phyloP scores from a whole-genome alignment of 1,140 invertebrate species.

The Tetragnatha versicolor region DNA sequence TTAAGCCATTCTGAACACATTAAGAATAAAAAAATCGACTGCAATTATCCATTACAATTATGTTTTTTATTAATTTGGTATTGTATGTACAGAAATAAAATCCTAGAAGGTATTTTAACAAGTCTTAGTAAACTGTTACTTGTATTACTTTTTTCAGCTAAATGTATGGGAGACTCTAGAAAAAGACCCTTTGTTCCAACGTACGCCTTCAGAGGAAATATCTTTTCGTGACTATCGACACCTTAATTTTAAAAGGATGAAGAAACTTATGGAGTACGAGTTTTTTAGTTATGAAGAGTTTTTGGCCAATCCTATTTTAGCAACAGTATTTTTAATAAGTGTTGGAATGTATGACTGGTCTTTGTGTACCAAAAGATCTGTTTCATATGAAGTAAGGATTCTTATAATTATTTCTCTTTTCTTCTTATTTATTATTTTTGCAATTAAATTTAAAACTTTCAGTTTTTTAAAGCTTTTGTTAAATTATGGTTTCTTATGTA shows the following conservation, averaged over 20 bases:
- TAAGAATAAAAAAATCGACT: too few species aligned
- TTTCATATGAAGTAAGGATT: slow-evolving; percentile 62
- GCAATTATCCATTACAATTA: too few species aligned
- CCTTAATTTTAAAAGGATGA: slow-evolving; percentile 71
- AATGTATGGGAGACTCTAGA: slow-evolving; percentile 81
- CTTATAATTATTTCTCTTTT: too few species aligned
- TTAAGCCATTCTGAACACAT: too few species aligned
- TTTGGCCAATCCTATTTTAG: slow-evolving; percentile 64
- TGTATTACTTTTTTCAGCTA: slow-evolving; percentile 69
- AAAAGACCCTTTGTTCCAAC: slow-evolving; percentile 79
- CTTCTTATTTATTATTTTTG: too few species aligned
- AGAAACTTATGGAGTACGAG: slow-evolving; percentile 72
- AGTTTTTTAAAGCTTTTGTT: too few species aligned
- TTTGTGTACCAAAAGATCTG: slow-evolving; percentile 70
- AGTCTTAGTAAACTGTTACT: neutral
- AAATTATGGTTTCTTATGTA: too few species aligned
- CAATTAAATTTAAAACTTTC: too few species aligned
- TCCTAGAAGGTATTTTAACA: too few species aligned
- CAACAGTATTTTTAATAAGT: slow-evolving; percentile 62
- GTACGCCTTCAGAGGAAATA: slow-evolving; percentile 66
- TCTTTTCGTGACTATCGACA: slow-evolving; percentile 75
- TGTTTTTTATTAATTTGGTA: too few species aligned
- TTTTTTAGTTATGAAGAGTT: slow-evolving; percentile 71
- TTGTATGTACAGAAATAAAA: too few species aligned
- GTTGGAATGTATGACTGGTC: slow-evolving; percentile 76